phyloP scores from a whole-genome alignment of 23 tunicate species.

The Halocynthia aurantium region DNA sequence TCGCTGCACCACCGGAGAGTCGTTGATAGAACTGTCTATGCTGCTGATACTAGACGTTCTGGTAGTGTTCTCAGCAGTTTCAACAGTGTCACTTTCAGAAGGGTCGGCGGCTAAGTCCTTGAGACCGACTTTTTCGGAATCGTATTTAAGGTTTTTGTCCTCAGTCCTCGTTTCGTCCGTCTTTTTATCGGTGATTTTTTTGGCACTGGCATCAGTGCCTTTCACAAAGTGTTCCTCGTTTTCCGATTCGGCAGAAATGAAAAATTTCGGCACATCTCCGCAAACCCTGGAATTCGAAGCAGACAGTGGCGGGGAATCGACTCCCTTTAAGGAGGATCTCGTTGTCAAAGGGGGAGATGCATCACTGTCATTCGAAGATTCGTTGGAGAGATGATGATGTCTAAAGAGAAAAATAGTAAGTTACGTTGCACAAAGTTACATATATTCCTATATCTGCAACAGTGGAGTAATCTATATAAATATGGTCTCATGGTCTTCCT shows the following conservation, averaged over 20 bases:
- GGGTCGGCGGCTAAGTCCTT: background rate
- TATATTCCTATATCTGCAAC: too few relatives aligned
- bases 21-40: slow-evolving; percentile 19
- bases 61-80: background rate
- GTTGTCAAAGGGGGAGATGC: slow-evolving; percentile 27
- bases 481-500: too few relatives aligned
- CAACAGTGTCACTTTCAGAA: background rate
- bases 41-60: slow-evolving; percentile 24
- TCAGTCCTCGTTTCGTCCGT: background rate
- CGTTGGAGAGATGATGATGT: slow-evolving; percentile 13
- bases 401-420: background rate
- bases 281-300: slow-evolving; percentile 5
- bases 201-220: background rate
- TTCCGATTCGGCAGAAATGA: slow-evolving; percentile 25
- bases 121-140: background rate
- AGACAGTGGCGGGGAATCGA: slow-evolving; percentile 13
- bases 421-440: background rate
- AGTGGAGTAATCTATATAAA: too few relatives aligned
- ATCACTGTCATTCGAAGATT: slow-evolving; percentile 35
- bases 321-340: background rate
- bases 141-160: background rate
- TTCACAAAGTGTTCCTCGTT: background rate
- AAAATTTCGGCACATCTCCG: slow-evolving; percentile 19
- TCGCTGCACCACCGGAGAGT: slow-evolving; percentile 4
- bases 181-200: background rate